A percentile compares a stretch with the other conserved stretches of the same genome.
phyloP scores from a whole-genome alignment of 2,888 invertebrate species.

The Zygothrica quintamaculata region DNA sequence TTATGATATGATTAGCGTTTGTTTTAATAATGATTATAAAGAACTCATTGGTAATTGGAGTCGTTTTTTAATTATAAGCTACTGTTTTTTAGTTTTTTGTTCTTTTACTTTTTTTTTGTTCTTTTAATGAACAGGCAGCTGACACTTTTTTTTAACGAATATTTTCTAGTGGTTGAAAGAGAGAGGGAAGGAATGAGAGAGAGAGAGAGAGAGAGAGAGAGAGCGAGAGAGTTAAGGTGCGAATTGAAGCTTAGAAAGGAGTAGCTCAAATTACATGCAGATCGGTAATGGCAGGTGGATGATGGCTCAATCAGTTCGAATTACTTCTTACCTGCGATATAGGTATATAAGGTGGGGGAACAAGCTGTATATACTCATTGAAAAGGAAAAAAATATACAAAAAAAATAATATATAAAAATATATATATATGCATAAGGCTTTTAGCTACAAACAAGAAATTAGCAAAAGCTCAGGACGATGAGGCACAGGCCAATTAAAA shows the following conservation, averaged over 20 bases:
- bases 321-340: slow-evolving; percentile 41
- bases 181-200: too few relatives aligned
- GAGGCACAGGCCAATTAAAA: slow-evolving; percentile 62
- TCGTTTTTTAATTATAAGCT: slow-evolving; percentile 20
- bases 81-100: slow-evolving; percentile 12
- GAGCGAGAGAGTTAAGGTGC: slow-evolving; percentile 63
- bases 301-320: slow-evolving; percentile 69
- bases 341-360: slow-evolving; percentile 15
- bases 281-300: slow-evolving; percentile 50
- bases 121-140: slow-evolving; percentile 23
- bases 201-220: too few relatives aligned
- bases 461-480: slow-evolving; percentile 42
- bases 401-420: not conserved
- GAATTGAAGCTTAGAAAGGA: slow-evolving; percentile 63
- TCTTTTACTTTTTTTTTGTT: too few relatives aligned
- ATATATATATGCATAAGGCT: slow-evolving; percentile 1
- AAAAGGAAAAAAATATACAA: slow-evolving; percentile 2
- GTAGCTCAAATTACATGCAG: slow-evolving; percentile 55
- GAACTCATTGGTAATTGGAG: slow-evolving; percentile 41
- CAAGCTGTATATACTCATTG: slow-evolving; percentile 18
- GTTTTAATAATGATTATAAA: not conserved
- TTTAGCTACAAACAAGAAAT: slow-evolving; percentile 48
- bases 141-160: not conserved
- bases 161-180: slow-evolving; percentile 2
- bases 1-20: not conserved